phyloP scores from a whole-genome alignment of 35 echinoderm and acorn worm genomes.

The Diadema setosum region DNA sequence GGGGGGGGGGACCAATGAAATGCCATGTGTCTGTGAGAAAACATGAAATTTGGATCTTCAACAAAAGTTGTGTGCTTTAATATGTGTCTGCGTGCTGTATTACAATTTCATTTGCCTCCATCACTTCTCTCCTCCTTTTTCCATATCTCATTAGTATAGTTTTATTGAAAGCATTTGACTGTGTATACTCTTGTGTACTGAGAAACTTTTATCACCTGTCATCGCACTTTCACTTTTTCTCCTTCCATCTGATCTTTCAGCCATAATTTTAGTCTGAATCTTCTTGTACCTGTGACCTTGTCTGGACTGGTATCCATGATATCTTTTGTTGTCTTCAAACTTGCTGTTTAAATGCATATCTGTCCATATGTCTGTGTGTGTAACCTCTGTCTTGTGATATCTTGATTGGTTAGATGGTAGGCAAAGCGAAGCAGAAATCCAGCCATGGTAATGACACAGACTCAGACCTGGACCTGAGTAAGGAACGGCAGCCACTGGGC shows the following conservation, averaged over 20 bases:
- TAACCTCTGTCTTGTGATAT: not conserved
- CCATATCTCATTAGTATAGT: too few relatives aligned
- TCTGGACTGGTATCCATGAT: not conserved
- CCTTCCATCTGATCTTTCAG: not conserved
- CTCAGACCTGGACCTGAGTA: conserved; percentile 29
- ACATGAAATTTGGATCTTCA: too few relatives aligned
- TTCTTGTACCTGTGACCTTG: not conserved
- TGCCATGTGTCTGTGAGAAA: too few relatives aligned
- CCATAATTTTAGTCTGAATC: not conserved
- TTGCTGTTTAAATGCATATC: not conserved
- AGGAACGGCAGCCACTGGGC: conserved; percentile 47
- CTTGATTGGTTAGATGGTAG: not conserved
- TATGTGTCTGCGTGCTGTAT: too few relatives aligned
- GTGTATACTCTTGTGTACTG: too few relatives aligned
- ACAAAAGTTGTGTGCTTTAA: too few relatives aligned
- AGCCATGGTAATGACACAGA: not conserved
- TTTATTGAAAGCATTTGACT: too few relatives aligned
- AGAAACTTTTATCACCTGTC: too few relatives aligned
- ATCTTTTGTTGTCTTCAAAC: not conserved
- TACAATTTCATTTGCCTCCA: too few relatives aligned
- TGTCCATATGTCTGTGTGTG: not conserved
- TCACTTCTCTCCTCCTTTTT: too few relatives aligned
- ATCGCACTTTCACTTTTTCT: not conserved
- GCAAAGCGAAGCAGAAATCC: not conserved
- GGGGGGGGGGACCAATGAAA: too few relatives aligned